Evolutionary conservation across 2,113 vertebrate genomes (phyloP).

Genomic region (Hepsetus odoe): DNA sequence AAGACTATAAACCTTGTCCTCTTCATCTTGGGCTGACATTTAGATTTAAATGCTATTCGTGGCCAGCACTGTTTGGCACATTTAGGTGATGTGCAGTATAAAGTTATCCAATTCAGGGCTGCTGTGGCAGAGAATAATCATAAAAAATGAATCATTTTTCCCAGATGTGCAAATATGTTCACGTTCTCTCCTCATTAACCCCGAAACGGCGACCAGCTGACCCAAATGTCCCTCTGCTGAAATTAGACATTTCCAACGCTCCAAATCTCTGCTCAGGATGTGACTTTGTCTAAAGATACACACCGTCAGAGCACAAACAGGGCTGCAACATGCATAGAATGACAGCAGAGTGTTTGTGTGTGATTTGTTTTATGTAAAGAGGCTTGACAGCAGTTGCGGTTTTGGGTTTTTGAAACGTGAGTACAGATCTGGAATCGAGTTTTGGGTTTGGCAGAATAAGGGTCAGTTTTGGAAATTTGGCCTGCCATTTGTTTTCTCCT

Average conservation of each 20-base stretch:
- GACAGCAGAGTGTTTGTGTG: background rate
- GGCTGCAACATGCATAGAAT: background rate
- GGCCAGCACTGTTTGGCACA: background rate
- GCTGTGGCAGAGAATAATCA: background rate
- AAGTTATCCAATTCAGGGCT: conserved; percentile 55
- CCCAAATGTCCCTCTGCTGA: background rate
- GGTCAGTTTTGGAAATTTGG: conserved; percentile 18
- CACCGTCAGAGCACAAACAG: background rate
- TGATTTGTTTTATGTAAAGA: conserved; percentile 21
- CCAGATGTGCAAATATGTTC: too few species aligned
- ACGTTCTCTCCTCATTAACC: background rate
- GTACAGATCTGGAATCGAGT: conserved; percentile 11
- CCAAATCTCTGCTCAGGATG: background rate
- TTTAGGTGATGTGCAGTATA: conserved; percentile 43
- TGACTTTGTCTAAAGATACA: background rate
- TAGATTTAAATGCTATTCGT: background rate
- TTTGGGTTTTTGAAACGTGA: background rate
- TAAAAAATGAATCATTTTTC: too few species aligned
- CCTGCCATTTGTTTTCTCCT: background rate
- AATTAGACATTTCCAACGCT: background rate
- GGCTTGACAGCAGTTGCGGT: background rate
- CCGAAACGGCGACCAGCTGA: background rate
- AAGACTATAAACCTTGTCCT: too few species aligned
- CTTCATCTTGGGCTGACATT: too few species aligned
- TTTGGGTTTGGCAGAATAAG: conserved; percentile 16